Evolutionary conservation across 1,140 invertebrate genomes (phyloP).

Genomic region (Ridgeia piscesae): DNA sequence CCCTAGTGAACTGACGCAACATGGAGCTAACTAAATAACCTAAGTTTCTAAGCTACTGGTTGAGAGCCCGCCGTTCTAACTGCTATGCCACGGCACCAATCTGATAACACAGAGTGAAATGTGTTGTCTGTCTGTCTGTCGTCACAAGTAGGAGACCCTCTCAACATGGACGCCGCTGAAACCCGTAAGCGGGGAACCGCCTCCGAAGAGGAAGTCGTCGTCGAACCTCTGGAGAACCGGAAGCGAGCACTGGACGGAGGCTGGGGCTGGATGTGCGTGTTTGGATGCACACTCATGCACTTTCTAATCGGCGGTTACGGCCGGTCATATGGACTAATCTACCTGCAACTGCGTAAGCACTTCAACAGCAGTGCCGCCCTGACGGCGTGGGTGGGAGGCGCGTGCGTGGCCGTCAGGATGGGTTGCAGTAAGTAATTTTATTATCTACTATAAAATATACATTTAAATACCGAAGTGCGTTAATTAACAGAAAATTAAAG

Average conservation of each 20-base stretch:
- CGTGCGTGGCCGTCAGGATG: neutral
- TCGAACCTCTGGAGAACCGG: neutral
- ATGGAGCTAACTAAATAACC: too few relatives aligned
- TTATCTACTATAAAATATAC: neutral
- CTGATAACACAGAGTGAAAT: too few relatives aligned
- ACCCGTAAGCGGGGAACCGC: neutral
- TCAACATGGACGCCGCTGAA: neutral
- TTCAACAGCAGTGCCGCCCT: constrained; percentile 19
- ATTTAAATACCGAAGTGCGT: neutral
- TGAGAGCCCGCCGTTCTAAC: neutral
- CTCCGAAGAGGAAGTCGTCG: neutral
- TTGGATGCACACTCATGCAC: constrained; percentile 15
- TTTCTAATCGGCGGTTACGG: neutral
- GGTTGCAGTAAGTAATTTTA: neutral
- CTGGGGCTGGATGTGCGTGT: constrained; percentile 12
- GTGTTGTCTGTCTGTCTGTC: neutral
- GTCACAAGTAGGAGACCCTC: neutral
- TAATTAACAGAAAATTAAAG: neutral
- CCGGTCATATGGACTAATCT: constrained; percentile 12
- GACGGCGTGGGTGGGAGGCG: constrained; percentile 20
- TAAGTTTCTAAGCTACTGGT: too few relatives aligned
- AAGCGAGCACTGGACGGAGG: neutral
- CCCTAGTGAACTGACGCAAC: too few relatives aligned
- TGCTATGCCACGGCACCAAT: too few relatives aligned
- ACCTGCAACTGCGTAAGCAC: neutral